Evolutionary conservation across 2,888 invertebrate species (phyloP), one percentile per base, ranked within the genome.

Genomic region (Agonopterix subpropinquella): DNA sequence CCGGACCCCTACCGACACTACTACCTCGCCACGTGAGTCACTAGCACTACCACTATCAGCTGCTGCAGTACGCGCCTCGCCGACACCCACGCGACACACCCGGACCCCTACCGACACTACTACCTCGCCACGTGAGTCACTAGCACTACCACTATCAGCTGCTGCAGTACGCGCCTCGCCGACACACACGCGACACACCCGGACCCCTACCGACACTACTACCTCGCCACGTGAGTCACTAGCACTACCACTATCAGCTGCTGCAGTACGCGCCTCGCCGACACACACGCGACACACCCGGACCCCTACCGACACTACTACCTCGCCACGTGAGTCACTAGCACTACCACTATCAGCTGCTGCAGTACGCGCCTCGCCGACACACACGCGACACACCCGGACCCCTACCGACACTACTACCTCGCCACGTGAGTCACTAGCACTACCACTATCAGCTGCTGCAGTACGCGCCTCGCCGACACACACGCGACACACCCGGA

Each of bases 11-110:
- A 84, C 73, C 55, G 54, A 58, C 73, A 75, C 55, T 77, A 71
- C 73, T 83, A 73, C 62, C 55, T 83, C 37, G 77, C 79, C 50
- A 65, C 66, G 85, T 84, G 54, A 75, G 80, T 79, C 28, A 28
- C 28, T 5, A 7, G 5, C 28, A 28, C 28, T 28, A 28, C 1
- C 28, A 28, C 28, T 28, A n/a, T n/a, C n/a, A n/a, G 55, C 68
- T 80, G 67, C 65, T 80, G 63, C 61, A 59, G 63, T 61, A 66
- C 59, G 76, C 77, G 56, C 68, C 45, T 76, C 35, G 51, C 61
- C 15, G 76, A 76, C 56, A 11, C 39, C 47, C 28, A 28, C 28
- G 28, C 53, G 2, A 58, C 64, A 36, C 53, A 42, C 48, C 53
- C 50, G 36, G 47, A 53, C 47, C 56, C 58, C 54, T 85, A 84